Evolutionary conservation across 2,113 vertebrate species (phyloP), one percentile per base, ranked within the genome.

Genomic region (Australoheros scitulus): DNA sequence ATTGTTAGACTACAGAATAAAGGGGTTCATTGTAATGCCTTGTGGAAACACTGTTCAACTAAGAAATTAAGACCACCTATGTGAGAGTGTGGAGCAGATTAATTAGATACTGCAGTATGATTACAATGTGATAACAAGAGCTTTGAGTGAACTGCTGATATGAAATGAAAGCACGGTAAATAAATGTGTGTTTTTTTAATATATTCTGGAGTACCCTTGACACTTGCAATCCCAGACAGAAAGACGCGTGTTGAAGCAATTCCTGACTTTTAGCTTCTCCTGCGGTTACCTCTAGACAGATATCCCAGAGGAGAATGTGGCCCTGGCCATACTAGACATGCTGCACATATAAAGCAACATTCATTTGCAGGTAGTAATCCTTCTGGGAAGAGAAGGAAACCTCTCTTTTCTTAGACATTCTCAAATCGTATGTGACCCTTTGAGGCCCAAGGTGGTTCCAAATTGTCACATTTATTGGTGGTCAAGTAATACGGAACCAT

Each of bases 341-440:
- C 61, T 52, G 22, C 65, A 38, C 90, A 84, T 74, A 87, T 92
- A 91, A 92, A 92, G 65, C 57, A 47, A 76, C 83, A 87, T 72
- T 70, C 72, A 81, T 80, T 52, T 77, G 56, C 87, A 85, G 89
- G 81, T 88, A 86, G 76, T 81, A 82, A 90, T 68, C 18, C 64
- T 43, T 61, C 84, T 43, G 68, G 77, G 38, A 79, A 79, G 32
- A 74, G 70, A 82, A 57, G 43, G 11, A 87, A 65, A 17, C 55
- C 72, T 52, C 76, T 79, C 41, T 72, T 68, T 76, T 79, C 26
- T 55, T 50, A 77, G 82, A 78, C 79, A 47, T 61, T 43, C 78
- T 89, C 47, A 47, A 72, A 58, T 74, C 6, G 11, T 79, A 83
- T 87, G 79, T 52, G 60, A 63, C 74, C 52, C 76, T 26, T 41